Conservation (phyloP, 2,113 vertebrate genomes). For the Istiophorus platypterus region DNA sequence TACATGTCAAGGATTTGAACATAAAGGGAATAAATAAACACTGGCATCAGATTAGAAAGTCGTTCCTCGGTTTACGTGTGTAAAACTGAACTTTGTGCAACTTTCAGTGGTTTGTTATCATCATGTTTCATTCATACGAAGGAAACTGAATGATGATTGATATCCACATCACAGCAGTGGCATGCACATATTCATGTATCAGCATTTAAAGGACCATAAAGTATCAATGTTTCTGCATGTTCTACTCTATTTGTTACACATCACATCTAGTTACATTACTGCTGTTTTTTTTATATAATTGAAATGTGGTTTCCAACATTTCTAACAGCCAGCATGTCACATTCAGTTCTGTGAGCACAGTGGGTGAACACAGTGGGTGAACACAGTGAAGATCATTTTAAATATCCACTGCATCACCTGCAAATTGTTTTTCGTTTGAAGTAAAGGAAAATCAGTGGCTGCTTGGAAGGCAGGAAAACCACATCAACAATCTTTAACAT, state of each 20-base stretch:
- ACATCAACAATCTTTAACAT: conserved; percentile 14
- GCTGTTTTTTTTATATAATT: background rate
- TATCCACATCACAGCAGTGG: conserved; percentile 65
- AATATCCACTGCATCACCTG: too few relatives aligned
- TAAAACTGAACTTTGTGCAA: conserved; percentile 37
- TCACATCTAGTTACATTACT: conserved; percentile 4
- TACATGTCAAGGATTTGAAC: conserved; percentile 52
- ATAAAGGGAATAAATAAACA: conserved; percentile 74
- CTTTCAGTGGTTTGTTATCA: conserved; percentile 48
- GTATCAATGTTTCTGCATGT: conserved; percentile 45
- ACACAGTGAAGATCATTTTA: background rate
- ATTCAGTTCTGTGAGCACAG: background rate
- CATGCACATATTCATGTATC: conserved; percentile 30
- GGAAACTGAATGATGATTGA: conserved; percentile 1
- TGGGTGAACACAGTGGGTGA: background rate
- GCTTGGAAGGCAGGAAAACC: conserved; percentile 14
- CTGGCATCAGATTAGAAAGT: conserved; percentile 35
- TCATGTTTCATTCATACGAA: conserved; percentile 11
- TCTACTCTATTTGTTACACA: conserved; percentile 16
- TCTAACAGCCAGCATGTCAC: background rate
- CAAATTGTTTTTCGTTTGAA: too few relatives aligned
- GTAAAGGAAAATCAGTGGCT: conserved; percentile 36
- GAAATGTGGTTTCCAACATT: background rate
- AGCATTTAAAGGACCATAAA: conserved; percentile 16
- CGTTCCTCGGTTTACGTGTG: conserved; percentile 28